These are phyloP conservation scores for Heterohyrax brucei DNA, from an alignment of 2,797 vertebrate species.

Conservation along the genomic window DNA sequence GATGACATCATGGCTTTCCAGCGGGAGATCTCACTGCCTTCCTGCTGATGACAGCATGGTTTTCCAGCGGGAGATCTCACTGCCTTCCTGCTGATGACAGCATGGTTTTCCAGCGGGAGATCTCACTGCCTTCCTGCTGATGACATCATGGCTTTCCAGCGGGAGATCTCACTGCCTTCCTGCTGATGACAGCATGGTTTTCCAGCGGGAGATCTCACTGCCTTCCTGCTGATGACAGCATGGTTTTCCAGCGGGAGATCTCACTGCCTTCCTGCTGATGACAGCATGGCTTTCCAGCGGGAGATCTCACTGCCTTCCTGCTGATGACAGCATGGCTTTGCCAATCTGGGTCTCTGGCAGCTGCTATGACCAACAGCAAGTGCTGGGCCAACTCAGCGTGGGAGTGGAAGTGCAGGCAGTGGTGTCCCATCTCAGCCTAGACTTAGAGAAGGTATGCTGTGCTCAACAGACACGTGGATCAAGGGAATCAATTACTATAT, in stretches of 20 bases:
- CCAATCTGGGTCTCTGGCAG: not conserved
- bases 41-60: too few relatives aligned
- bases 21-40: too few relatives aligned
- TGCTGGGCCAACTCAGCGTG: not conserved
- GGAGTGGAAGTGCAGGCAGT: not conserved
- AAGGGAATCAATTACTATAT: not conserved
- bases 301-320: not conserved
- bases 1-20: not conserved
- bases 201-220: not conserved
- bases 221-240: not conserved
- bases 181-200: not conserved
- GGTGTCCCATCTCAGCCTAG: not conserved
- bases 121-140: not conserved
- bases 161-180: not conserved
- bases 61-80: too few relatives aligned
- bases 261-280: not conserved
- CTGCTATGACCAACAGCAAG: constrained; percentile 42
- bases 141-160: not conserved
- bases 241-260: not conserved
- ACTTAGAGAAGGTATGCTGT: not conserved
- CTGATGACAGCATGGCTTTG: not conserved
- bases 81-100: too few relatives aligned
- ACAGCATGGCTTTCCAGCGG: not conserved
- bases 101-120: not conserved
- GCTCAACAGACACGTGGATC: not conserved